These are phyloP conservation scores for Hippocampus guttulatus DNA, from an alignment of 2,113 vertebrate species.

Conservation along the genomic window DNA sequence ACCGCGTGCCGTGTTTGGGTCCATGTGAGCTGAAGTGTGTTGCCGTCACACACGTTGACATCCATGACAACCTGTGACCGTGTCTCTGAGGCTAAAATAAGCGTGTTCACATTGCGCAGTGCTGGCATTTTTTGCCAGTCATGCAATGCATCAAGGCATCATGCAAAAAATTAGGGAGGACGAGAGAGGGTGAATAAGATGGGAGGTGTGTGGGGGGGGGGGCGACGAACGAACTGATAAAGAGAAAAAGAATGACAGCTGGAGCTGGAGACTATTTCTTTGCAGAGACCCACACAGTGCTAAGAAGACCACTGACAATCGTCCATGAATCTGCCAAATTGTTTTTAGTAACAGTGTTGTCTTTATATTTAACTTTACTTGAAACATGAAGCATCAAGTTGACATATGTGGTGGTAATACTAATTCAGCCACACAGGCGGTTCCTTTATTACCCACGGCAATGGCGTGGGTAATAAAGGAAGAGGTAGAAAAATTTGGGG, in stretches of 20 bases:
- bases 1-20: slow-evolving; percentile 34
- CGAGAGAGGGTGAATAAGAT: slow-evolving; percentile 25
- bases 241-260: slow-evolving; percentile 28
- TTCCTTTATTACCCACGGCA: too few relatives aligned
- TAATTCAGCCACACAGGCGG: too few relatives aligned
- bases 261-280: not conserved
- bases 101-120: slow-evolving; percentile 18
- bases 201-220: not conserved
- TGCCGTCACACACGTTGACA: slow-evolving; percentile 34
- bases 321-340: too few relatives aligned
- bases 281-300: not conserved
- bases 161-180: slow-evolving; percentile 31
- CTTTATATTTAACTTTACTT: too few relatives aligned
- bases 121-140: slow-evolving; percentile 8
- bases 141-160: slow-evolving; percentile 4
- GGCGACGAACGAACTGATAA: slow-evolving; percentile 33
- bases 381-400: too few relatives aligned
- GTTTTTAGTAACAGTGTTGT: too few relatives aligned
- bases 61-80: slow-evolving; percentile 52
- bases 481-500: too few relatives aligned
- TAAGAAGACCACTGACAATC: too few relatives aligned
- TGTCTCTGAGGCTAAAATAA: slow-evolving; percentile 28
- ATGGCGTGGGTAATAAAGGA: too few relatives aligned
- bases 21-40: slow-evolving; percentile 44
- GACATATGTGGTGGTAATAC: too few relatives aligned